Conservation (phyloP, 2,113 vertebrate genomes). For the Tupaia tana region DNA sequence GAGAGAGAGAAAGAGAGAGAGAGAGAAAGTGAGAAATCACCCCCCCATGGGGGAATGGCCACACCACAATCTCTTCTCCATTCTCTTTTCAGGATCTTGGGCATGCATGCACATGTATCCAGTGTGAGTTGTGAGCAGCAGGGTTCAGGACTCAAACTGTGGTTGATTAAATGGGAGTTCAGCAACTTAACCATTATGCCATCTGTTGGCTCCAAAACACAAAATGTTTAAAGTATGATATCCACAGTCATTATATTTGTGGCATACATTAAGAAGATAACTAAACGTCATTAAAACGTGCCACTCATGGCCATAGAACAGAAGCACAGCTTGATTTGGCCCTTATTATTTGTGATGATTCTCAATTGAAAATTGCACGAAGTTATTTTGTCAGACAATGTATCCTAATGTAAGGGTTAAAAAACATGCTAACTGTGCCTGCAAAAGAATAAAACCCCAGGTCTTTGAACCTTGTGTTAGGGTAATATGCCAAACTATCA, state of each 20-base stretch:
- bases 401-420: background rate
- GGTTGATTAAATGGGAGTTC: too few species aligned
- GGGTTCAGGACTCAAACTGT: too few species aligned
- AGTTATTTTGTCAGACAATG: background rate
- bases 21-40: too few species aligned
- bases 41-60: too few species aligned
- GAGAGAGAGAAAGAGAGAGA: too few species aligned
- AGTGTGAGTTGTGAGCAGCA: too few species aligned
- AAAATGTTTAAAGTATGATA: background rate
- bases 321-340: background rate
- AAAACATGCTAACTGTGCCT: background rate
- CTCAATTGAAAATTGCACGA: background rate
- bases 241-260: background rate
- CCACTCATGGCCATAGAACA: background rate
- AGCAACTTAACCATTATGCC: too few species aligned
- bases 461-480: background rate
- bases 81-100: too few species aligned
- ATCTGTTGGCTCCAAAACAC: too few species aligned
- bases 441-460: background rate
- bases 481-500: constrained; percentile 37
- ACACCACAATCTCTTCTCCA: too few species aligned
- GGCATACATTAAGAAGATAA: constrained; percentile 3
- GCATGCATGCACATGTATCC: too few species aligned
- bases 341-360: background rate
- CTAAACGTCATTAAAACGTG: background rate